Evolutionary conservation across 1,140 invertebrate species (phyloP), one percentile per base, ranked within the genome.

Genomic region (Drosophila cardini): DNA sequence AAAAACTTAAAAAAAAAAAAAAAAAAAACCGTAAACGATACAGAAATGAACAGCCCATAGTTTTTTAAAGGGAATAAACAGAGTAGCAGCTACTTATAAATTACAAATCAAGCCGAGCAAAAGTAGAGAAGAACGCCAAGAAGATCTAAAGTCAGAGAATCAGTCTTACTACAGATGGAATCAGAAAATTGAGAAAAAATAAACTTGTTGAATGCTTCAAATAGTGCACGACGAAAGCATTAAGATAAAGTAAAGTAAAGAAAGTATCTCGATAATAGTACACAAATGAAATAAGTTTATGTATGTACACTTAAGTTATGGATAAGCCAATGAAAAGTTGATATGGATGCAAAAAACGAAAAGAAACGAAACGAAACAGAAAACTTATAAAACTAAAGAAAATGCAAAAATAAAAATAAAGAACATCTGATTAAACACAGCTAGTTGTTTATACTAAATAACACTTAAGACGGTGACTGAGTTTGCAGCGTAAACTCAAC

Each of bases 271-370:
- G 70, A 78, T 52, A 78, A 26, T 26, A 26, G 21, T 64, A 67
- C 43, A 71, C 36, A 60, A 62, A 45, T 45, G 50, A 53, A 73
- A 70, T 78, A 85, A 78, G 61, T 87, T 69, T 82, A 78, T 85
- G 73, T 82, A 82, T 76, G 56, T 86, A 87, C 64, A 86, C 53
- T 52, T 86, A 86, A 86, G 83, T 80, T 86, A 86, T 32, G 52
- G 53, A 65, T 86, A 86, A 86, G 83, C 72, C 73, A 86, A 87
- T 87, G 72, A 78, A 72, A 73, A 84, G 77, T 84, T 84, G 80
- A 84, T 56, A 78, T 67, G 68, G 60, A 78, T 78, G 71, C 60
- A 80, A 73, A 34, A 72, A 48, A 78, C 75, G 71, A 55, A 80
- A 73, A 34, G 67, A 48, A 63, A 69, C 32, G 48, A 71, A 61